Conservation (phyloP, 2,888 invertebrate genomes). For the Altica lythri region DNA sequence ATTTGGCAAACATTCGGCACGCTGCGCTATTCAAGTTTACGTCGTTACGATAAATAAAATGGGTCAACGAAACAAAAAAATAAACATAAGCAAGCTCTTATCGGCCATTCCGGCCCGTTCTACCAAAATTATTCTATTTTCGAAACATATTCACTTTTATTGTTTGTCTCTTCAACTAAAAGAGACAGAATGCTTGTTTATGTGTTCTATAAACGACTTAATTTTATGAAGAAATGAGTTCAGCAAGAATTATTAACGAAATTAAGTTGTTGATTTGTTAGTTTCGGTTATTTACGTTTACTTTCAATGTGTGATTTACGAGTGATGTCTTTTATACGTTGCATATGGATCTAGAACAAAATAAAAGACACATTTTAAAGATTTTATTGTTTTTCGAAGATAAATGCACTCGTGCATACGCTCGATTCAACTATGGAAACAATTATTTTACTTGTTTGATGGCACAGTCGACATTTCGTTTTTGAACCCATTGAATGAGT, state of each 20-base stretch:
- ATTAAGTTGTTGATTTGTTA: not conserved
- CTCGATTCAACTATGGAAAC: too few species aligned
- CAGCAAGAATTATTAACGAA: not conserved
- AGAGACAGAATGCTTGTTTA: constrained; percentile 7
- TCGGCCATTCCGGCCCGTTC: constrained; percentile 24
- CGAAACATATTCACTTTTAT: constrained; percentile 24
- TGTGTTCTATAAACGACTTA: constrained; percentile 3
- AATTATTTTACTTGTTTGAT: too few species aligned
- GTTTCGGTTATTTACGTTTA: too few species aligned
- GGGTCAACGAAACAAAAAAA: constrained; percentile 33
- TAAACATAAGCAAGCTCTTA: constrained; percentile 33
- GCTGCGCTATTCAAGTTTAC: constrained; percentile 32
- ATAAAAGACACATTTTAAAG: too few species aligned
- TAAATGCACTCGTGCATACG: too few species aligned
- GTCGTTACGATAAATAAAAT: constrained; percentile 34
- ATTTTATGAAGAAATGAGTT: constrained; percentile 1
- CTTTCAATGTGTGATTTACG: too few species aligned
- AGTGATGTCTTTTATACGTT: too few species aligned
- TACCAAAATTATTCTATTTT: constrained; percentile 26
- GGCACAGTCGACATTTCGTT: too few species aligned
- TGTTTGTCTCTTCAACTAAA: constrained; percentile 11
- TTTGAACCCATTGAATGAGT: too few species aligned
- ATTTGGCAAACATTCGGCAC: constrained; percentile 37
- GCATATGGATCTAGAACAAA: too few species aligned
- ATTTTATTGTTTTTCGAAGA: too few species aligned